Conservation (phyloP, 2,797 vertebrate species). For the Bradypodion ventrale region DNA sequence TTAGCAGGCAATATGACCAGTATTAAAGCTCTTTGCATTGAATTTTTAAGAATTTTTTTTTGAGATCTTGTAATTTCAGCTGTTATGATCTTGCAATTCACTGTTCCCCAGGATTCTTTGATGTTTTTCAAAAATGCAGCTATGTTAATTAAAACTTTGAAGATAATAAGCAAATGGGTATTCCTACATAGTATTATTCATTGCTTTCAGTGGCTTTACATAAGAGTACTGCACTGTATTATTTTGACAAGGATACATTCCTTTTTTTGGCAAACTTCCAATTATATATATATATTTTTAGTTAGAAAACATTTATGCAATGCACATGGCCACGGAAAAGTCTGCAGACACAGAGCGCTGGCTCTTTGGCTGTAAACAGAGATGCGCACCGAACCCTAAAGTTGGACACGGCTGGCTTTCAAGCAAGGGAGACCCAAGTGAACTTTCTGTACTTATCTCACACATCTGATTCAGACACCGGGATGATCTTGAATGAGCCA, state of each 20-base stretch:
- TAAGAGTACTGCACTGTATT: neutral
- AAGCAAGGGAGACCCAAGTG: too few relatives aligned
- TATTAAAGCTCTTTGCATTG: neutral
- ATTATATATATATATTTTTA: neutral
- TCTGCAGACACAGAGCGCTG: too few relatives aligned
- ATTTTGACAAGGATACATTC: neutral
- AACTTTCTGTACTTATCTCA: neutral
- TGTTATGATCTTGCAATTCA: neutral
- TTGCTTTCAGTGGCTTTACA: neutral
- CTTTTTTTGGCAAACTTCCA: neutral
- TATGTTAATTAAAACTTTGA: neutral
- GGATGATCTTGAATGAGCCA: neutral
- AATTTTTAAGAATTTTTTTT: neutral
- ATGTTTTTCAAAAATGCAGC: slow-evolving; percentile 6
- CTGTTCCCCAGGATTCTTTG: slow-evolving; percentile 1
- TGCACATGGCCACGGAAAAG: too few relatives aligned
- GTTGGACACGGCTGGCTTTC: too few relatives aligned
- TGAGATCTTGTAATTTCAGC: neutral
- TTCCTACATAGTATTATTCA: neutral
- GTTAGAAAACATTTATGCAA: neutral
- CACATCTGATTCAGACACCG: neutral
- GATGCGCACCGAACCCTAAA: too few relatives aligned
- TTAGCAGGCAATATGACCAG: neutral
- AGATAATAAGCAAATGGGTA: neutral
- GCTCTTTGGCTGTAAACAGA: too few relatives aligned